Evolutionary conservation across 2,888 invertebrate species (phyloP).

Genomic region (Callinectes sapidus): DNA sequence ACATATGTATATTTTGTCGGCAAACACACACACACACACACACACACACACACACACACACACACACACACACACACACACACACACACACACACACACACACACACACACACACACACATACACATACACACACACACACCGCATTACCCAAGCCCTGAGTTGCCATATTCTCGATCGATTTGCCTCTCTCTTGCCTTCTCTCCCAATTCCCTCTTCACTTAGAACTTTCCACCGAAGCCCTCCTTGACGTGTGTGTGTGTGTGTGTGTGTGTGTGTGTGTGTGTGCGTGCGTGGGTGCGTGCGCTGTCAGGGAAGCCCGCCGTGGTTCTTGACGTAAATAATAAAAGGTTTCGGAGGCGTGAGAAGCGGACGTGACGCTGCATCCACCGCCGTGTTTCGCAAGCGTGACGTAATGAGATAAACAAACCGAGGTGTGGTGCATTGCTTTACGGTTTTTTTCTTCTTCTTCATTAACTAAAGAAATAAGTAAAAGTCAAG

Average conservation of each 20-base stretch:
- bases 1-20: too few species aligned
- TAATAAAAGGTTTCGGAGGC: slow-evolving; percentile 18
- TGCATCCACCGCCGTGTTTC: not conserved
- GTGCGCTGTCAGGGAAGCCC: not conserved
- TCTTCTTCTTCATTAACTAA: not conserved
- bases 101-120: slow-evolving; percentile 26
- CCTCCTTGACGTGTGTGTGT: slow-evolving; percentile 20
- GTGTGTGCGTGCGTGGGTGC: slow-evolving; percentile 15
- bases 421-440: slow-evolving; percentile 19
- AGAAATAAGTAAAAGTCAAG: not conserved
- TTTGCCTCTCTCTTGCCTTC: too few species aligned
- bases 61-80: too few species aligned
- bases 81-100: slow-evolving; percentile 6
- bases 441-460: not conserved
- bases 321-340: not conserved
- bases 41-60: too few species aligned
- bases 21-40: too few species aligned
- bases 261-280: slow-evolving; percentile 26
- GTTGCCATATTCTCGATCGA: not conserved
- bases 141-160: not conserved
- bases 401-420: slow-evolving; percentile 32
- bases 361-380: slow-evolving; percentile 21
- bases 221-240: not conserved
- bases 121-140: not conserved
- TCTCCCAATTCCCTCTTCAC: not conserved